These are phyloP conservation scores for Eurypyga helias DNA, from an alignment of 2,113 vertebrate genomes.

Conservation along the genomic window DNA sequence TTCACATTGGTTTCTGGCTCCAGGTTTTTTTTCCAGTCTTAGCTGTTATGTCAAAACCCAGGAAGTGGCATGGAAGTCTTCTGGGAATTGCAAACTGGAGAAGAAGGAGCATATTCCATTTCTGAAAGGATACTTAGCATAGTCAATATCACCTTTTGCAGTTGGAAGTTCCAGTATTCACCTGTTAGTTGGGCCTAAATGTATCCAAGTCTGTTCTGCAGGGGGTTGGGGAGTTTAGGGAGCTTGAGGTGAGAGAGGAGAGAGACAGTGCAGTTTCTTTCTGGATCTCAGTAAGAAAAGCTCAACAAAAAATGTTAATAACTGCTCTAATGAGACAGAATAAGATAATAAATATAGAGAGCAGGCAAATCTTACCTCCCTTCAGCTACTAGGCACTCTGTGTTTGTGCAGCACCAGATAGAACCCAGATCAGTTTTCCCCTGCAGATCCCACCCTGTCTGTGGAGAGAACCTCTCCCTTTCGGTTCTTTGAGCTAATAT, in stretches of 20 bases:
- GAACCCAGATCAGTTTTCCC: neutral
- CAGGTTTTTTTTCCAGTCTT: neutral
- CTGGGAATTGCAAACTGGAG: neutral
- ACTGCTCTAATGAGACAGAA: neutral
- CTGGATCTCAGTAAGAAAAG: neutral
- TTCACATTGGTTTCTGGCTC: neutral
- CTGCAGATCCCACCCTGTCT: neutral
- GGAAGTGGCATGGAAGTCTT: neutral
- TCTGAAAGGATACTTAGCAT: neutral
- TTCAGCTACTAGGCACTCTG: neutral
- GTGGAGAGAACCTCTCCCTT: neutral
- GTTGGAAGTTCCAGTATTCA: neutral
- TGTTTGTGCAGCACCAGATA: neutral
- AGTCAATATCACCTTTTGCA: neutral
- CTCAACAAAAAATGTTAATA: neutral
- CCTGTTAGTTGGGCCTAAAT: neutral
- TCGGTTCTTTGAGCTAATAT: neutral
- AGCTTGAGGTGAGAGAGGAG: neutral
- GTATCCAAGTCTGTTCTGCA: neutral
- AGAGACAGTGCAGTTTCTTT: neutral
- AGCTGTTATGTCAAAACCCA: neutral
- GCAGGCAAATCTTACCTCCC: neutral
- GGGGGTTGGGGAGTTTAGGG: neutral
- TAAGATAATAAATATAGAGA: neutral
- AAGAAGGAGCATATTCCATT: neutral